Evolutionary conservation across 2,888 invertebrate species (phyloP).

Genomic region (Emmelina monodactyla): DNA sequence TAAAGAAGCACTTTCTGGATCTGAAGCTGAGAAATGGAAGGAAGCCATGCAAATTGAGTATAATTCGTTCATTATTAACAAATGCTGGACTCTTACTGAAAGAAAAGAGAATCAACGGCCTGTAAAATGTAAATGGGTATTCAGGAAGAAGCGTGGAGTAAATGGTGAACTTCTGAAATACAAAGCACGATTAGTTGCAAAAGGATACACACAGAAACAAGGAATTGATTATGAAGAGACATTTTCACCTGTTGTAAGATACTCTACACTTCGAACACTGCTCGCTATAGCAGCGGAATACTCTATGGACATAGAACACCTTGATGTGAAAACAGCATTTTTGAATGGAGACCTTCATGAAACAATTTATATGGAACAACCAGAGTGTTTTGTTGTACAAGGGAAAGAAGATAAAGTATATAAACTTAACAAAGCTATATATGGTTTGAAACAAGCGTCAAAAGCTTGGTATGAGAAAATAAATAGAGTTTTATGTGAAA

Average conservation of each 20-base stretch:
- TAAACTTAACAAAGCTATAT: slow-evolving; percentile 12
- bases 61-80: slow-evolving; percentile 9
- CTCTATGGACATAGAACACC: slow-evolving; percentile 11
- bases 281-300: slow-evolving; percentile 8
- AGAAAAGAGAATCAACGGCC: slow-evolving; percentile 6
- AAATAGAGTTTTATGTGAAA: slow-evolving; percentile 6
- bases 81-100: slow-evolving; percentile 10
- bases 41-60: slow-evolving; percentile 13
- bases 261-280: slow-evolving; percentile 9
- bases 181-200: slow-evolving; percentile 13
- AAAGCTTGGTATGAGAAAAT: slow-evolving; percentile 10
- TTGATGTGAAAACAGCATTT: slow-evolving; percentile 17
- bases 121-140: slow-evolving; percentile 9
- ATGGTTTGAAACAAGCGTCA: slow-evolving; percentile 10
- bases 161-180: slow-evolving; percentile 8
- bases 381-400: slow-evolving; percentile 11
- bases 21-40: slow-evolving; percentile 7
- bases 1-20: slow-evolving; percentile 6
- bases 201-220: slow-evolving; percentile 10
- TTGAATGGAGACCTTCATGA: slow-evolving; percentile 14
- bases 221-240: slow-evolving; percentile 12
- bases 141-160: slow-evolving; percentile 8
- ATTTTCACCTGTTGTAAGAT: slow-evolving; percentile 14
- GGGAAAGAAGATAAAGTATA: slow-evolving; percentile 7
- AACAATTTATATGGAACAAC: slow-evolving; percentile 13